Percentiles rank a stretch among this genome's conserved stretches.
Evolutionary conservation across 2,797 vertebrate genomes (phyloP).

Genomic region (Trachurus trachurus): DNA sequence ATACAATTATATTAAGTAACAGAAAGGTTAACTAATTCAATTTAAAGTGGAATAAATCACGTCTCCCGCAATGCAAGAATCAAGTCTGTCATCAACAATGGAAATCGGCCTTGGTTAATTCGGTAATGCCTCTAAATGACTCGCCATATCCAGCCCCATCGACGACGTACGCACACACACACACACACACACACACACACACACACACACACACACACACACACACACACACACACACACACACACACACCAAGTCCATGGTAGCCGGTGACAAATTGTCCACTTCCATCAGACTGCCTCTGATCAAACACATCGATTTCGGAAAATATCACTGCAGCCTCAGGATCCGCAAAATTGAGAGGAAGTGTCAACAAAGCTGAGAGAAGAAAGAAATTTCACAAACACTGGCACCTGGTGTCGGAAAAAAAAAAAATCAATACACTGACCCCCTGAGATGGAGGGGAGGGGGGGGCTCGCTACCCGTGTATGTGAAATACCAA

Average conservation of each 20-base stretch:
- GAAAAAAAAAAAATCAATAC: conserved; percentile 71
- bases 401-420: conserved; percentile 69
- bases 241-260: neutral
- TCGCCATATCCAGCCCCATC: conserved; percentile 32
- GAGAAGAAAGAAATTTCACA: conserved; percentile 66
- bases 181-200: too few relatives aligned
- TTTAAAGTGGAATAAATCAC: conserved; percentile 76
- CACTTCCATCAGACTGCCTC: conserved; percentile 60
- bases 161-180: conserved; percentile 25
- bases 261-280: conserved; percentile 67
- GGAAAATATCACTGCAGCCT: conserved; percentile 67
- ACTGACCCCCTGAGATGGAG: conserved; percentile 59
- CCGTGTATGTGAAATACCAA: conserved; percentile 77
- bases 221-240: too few relatives aligned
- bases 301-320: conserved; percentile 82
- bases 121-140: conserved; percentile 66
- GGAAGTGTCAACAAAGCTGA: conserved; percentile 73
- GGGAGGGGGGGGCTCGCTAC: conserved; percentile 36
- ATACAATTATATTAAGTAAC: conserved; percentile 80
- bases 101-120: conserved; percentile 68
- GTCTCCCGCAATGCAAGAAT: conserved; percentile 19
- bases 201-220: too few relatives aligned
- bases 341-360: conserved; percentile 72
- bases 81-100: conserved; percentile 64
- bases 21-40: conserved; percentile 80